Evolutionary conservation across 2,888 invertebrate species (phyloP).

Genomic region (Apamea anceps): DNA sequence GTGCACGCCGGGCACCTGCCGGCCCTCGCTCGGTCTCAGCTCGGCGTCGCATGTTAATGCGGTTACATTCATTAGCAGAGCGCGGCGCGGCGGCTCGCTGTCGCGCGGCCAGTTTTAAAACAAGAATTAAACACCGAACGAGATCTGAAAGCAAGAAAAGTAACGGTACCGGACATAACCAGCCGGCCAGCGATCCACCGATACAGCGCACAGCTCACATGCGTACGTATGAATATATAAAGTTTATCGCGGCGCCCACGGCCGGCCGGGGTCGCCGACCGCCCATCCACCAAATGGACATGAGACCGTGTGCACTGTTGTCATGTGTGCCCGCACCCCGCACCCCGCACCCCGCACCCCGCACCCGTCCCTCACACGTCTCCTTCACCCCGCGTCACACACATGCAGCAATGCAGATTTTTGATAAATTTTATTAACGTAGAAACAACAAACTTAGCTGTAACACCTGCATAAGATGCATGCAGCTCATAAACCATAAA

Average conservation of each 20-base stretch:
- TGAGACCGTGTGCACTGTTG: conserved; percentile 65
- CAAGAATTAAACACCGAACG: conserved; percentile 76
- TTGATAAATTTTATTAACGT: conserved; percentile 39
- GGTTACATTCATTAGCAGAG: conserved; percentile 63
- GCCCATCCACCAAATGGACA: conserved; percentile 72
- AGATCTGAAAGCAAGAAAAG: conserved; percentile 80
- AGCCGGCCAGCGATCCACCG: conserved; percentile 66
- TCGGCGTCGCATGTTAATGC: conserved; percentile 60
- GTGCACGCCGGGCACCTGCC: conserved; percentile 32
- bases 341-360: conserved; percentile 29
- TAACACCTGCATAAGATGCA: background rate
- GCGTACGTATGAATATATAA: conserved; percentile 68
- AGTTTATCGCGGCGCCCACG: conserved; percentile 67
- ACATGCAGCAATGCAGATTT: conserved; percentile 48
- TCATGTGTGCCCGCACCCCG: conserved; percentile 61
- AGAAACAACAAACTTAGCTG: background rate
- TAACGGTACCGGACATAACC: conserved; percentile 78
- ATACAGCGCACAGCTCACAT: conserved; percentile 55
- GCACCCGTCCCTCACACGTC: conserved; percentile 11
- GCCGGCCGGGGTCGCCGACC: conserved; percentile 66
- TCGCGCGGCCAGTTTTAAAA: conserved; percentile 71
- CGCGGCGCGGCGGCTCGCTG: conserved; percentile 61
- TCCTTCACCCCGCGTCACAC: conserved; percentile 12
- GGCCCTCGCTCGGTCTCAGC: background rate
- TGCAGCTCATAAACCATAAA: background rate